phyloP scores from a whole-genome alignment of 2,113 vertebrate species.

The Alouatta palliata region DNA sequence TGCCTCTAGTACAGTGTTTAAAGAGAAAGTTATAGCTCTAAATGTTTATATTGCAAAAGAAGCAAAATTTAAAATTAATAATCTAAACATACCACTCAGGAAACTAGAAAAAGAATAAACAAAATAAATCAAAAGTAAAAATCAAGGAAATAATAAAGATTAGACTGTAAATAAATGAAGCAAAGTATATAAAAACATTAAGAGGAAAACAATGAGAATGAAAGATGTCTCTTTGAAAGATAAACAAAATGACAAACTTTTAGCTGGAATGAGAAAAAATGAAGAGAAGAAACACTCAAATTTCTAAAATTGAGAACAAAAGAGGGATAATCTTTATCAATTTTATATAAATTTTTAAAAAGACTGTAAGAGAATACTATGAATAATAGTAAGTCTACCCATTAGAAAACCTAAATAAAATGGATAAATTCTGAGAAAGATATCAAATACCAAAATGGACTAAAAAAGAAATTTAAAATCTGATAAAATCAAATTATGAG shows the following conservation, averaged over 20 bases:
- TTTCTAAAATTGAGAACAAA: background rate
- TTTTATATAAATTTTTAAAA: background rate
- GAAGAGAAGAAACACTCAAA: background rate
- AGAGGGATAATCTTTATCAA: fast-evolving
- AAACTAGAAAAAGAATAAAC: background rate
- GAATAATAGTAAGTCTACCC: background rate
- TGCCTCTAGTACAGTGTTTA: background rate
- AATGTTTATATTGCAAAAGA: background rate
- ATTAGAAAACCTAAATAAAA: background rate
- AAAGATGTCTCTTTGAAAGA: background rate
- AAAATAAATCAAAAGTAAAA: background rate
- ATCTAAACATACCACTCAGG: background rate
- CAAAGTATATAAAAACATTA: background rate
- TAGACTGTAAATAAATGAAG: background rate
- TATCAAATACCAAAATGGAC: background rate
- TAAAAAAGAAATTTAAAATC: background rate
- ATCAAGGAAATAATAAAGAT: background rate
- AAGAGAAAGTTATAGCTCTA: background rate
- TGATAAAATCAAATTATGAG: background rate
- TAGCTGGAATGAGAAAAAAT: background rate
- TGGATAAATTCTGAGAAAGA: background rate
- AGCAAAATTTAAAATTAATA: background rate
- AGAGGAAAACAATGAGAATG: background rate
- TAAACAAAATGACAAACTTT: background rate
- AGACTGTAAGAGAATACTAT: no score